Evolutionary conservation across 2,113 vertebrate species (phyloP).

Genomic region (Neotoma lepida): DNA sequence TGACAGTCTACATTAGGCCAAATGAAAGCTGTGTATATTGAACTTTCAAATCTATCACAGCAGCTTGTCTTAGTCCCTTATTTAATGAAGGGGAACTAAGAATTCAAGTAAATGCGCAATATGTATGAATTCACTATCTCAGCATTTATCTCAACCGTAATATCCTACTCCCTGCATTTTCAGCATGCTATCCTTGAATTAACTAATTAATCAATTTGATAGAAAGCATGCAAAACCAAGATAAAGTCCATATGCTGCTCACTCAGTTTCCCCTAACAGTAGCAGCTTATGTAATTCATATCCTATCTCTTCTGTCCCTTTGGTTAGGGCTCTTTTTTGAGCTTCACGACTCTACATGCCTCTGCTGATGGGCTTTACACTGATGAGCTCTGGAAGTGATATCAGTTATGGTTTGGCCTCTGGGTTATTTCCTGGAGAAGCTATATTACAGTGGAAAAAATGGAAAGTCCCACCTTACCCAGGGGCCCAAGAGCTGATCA

Average conservation of each 20-base stretch:
- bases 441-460: neutral
- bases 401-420: neutral
- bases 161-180: neutral
- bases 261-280: neutral
- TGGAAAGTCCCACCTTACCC: neutral
- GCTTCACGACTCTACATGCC: neutral
- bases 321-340: neutral
- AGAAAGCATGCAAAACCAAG: neutral
- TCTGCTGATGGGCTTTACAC: neutral
- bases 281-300: neutral
- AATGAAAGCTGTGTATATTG: constrained; percentile 1
- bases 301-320: neutral
- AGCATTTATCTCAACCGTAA: neutral
- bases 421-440: neutral
- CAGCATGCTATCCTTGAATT: neutral
- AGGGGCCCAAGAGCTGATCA: neutral
- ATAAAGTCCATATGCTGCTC: neutral
- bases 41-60: constrained; percentile 22
- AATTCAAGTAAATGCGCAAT: neutral
- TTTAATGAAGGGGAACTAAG: constrained; percentile 34
- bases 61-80: neutral
- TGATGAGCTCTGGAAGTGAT: neutral
- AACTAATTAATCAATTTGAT: neutral
- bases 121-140: neutral
- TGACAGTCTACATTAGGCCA: constrained; percentile 45